These are phyloP conservation scores for Callocephalon fimbriatum DNA, from an alignment of 2,113 vertebrate species.

Conservation along the genomic window DNA sequence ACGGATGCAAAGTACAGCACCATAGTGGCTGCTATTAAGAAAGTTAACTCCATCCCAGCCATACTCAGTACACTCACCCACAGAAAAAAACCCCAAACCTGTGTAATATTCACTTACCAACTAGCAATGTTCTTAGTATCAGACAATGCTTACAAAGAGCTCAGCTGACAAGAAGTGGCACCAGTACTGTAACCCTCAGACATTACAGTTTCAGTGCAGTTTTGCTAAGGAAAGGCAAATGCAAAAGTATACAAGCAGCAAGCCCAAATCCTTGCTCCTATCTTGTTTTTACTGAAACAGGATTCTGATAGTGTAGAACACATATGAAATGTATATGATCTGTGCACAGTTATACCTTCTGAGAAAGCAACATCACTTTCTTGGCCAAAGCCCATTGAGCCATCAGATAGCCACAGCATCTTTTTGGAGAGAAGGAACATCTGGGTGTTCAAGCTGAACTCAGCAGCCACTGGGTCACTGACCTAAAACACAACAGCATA, in stretches of 20 bases:
- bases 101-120: neutral
- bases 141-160: neutral
- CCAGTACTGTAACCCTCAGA: neutral
- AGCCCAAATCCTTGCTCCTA: neutral
- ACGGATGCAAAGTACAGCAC: neutral
- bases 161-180: neutral
- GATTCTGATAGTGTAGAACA: neutral
- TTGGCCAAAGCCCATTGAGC: slow-evolving; percentile 92
- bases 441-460: slow-evolving; percentile 95
- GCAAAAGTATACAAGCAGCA: neutral
- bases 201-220: neutral
- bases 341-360: slow-evolving; percentile 80
- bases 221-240: neutral
- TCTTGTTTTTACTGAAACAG: neutral
- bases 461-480: slow-evolving; percentile 93
- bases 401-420: slow-evolving; percentile 91
- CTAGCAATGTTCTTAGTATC: neutral
- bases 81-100: neutral
- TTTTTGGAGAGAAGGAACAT: slow-evolving; percentile 92
- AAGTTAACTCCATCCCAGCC: neutral
- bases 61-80: neutral
- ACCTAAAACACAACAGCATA: slow-evolving; percentile 79
- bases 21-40: neutral
- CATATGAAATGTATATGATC: neutral
- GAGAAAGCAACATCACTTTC: slow-evolving; percentile 90